A percentile compares a stretch with the other conserved stretches of the same genome.
Conservation (phyloP, 2,888 invertebrate species). For the Meiosimyza platycephala region DNA sequence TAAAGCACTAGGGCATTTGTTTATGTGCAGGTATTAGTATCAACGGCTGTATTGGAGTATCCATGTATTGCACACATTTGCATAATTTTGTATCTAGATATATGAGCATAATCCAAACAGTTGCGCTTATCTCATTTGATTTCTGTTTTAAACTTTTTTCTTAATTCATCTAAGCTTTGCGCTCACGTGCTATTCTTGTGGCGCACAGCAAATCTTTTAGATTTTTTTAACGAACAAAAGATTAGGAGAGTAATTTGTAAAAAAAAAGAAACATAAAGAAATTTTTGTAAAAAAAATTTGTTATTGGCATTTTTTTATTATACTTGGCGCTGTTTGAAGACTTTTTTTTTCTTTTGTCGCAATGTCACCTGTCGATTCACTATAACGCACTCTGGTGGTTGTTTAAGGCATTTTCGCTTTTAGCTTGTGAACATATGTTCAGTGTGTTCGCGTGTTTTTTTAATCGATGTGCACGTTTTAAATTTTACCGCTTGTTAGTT, state of each 20-base stretch:
- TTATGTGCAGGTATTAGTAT: background rate
- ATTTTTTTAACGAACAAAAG: too few relatives aligned
- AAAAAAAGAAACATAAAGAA: too few relatives aligned
- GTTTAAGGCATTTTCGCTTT: slow-evolving; percentile 3
- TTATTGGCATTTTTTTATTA: background rate
- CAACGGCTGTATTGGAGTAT: background rate
- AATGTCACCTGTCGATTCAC: slow-evolving; percentile 20
- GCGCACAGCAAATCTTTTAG: too few relatives aligned
- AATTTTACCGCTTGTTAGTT: background rate
- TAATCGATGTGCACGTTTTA: slow-evolving; percentile 6
- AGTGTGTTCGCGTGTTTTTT: slow-evolving; percentile 20
- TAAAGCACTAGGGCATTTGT: background rate
- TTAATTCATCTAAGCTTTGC: background rate
- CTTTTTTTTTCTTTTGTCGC: background rate
- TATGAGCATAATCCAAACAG: background rate
- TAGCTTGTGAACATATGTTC: background rate
- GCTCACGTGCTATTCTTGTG: background rate
- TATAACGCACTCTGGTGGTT: background rate
- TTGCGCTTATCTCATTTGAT: background rate
- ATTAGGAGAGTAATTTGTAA: too few relatives aligned
- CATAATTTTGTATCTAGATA: background rate
- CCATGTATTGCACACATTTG: slow-evolving; percentile 7
- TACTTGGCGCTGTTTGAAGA: too few relatives aligned
- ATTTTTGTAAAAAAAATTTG: background rate
- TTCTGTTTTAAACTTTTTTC: background rate